Base-by-base conservation (phyloP, 2,113 vertebrate genomes). In the Pteruthius melanotis region DNA sequence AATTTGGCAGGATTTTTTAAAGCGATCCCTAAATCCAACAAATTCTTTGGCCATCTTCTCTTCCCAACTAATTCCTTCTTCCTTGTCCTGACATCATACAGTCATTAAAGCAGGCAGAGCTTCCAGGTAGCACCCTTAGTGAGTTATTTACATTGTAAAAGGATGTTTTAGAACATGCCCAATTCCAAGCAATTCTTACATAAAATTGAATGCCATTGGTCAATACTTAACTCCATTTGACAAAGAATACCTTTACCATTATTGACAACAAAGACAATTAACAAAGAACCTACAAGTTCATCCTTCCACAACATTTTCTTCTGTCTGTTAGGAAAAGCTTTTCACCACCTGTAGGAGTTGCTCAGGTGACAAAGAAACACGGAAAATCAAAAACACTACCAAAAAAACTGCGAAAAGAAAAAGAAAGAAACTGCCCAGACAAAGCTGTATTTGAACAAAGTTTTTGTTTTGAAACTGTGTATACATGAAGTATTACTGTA, bases 221-320 rank as follows among this genome's bases (percentile, higher is more conserved):
- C 76, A 95, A 92, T 44, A 92, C 31, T 84, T 72, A 95, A 87
- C 31, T 82, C 47, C 79, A 92, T 94, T 76, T 96, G 87, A 91
- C 59, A 37, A 64, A 79, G 10, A 74, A 69, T 28, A 69, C 4
- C 1, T 23, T 35, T 37, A 70, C 33, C 83, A 84, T 33, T 77
- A 56, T 2, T 40, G 13, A 28, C 30, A 84, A 20, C 15, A 64
- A 59, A 57, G 7, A 81, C 31, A 22, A 59, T 30, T 88, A 50
- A 54, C 28, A 35, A 59, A 69, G 40, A 56, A 22, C 14, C 7
- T 44, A 69, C 12, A 60, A 7, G 20, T 60, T 76, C 53, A 44
- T 40, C 20, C 4, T 79, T 94, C 20, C 54, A 89, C 93, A 97
- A 83, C 19, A 54, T 94, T 95, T 96, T 90, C 40, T 96, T 93